phyloP scores from a whole-genome alignment of 2,888 invertebrate genomes.

The Cetonia aurata region DNA sequence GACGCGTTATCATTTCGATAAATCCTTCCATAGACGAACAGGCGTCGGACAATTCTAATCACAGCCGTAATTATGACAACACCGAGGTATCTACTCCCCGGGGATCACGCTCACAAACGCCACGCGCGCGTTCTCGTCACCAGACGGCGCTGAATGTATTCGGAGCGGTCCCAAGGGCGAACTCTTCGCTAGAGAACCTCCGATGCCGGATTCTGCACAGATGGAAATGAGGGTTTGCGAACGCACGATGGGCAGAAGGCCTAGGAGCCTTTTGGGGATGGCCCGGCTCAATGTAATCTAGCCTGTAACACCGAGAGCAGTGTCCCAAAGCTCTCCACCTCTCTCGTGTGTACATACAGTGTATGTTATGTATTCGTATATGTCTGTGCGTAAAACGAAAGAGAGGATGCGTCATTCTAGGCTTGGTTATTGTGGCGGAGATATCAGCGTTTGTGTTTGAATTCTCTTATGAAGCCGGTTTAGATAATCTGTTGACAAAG shows the following conservation, averaged over 20 bases:
- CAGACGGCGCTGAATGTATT: conserved; percentile 38
- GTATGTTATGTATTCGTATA: not conserved
- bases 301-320: conserved; percentile 37
- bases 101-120: not conserved
- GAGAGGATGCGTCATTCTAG: not conserved
- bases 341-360: not conserved
- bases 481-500: too few relatives aligned
- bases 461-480: too few relatives aligned
- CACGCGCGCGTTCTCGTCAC: conserved; percentile 4
- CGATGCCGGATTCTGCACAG: not conserved
- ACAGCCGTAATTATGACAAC: conserved; percentile 20
- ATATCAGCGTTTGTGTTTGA: too few relatives aligned
- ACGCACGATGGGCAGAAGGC: conserved; percentile 52
- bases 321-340: not conserved
- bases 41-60: conserved; percentile 20
- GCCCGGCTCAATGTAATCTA: conserved; percentile 47
- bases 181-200: conserved; percentile 23
- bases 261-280: conserved; percentile 53
- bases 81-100: not conserved
- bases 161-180: conserved; percentile 31
- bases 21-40: not conserved
- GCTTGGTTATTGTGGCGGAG: too few relatives aligned
- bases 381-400: not conserved
- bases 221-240: conserved; percentile 34
- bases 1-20: too few relatives aligned